Conservation (phyloP, 2,888 invertebrate species). For the Rotaria macrura region DNA sequence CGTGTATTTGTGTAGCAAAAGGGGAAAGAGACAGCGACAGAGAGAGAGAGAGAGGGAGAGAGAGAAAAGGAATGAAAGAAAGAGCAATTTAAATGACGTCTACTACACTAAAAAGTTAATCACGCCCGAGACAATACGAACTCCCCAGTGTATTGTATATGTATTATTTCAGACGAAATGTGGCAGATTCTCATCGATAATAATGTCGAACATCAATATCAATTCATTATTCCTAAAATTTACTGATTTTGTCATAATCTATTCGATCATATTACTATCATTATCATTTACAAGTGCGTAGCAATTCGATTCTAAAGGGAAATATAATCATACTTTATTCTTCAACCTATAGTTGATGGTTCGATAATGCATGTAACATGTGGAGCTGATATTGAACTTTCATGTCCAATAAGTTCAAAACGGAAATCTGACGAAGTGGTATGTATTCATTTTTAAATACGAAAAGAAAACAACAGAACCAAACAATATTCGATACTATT, state of each 20-base stretch:
- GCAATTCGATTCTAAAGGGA: neutral
- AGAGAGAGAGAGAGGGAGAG: neutral
- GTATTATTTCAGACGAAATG: neutral
- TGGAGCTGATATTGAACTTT: constrained; percentile 9
- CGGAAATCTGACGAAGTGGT: neutral
- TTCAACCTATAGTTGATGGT: neutral
- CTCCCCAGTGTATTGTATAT: neutral
- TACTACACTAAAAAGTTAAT: constrained; percentile 6
- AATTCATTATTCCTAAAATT: neutral
- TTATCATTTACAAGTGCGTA: neutral
- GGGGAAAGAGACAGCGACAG: neutral
- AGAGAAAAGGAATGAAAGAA: neutral
- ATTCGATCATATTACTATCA: neutral
- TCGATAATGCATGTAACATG: neutral
- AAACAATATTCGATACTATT: neutral
- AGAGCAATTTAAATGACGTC: constrained; percentile 15
- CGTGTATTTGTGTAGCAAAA: neutral
- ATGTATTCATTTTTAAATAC: too few species aligned
- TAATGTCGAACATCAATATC: constrained; percentile 3
- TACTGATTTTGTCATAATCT: neutral
- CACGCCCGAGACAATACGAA: neutral
- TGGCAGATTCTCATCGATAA: neutral
- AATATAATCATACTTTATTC: neutral
- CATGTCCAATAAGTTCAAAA: constrained; percentile 6
- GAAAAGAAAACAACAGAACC: neutral